These are phyloP conservation scores for Hypomesus transpacificus DNA, from an alignment of 2,113 vertebrate genomes.

Conservation along the genomic window DNA sequence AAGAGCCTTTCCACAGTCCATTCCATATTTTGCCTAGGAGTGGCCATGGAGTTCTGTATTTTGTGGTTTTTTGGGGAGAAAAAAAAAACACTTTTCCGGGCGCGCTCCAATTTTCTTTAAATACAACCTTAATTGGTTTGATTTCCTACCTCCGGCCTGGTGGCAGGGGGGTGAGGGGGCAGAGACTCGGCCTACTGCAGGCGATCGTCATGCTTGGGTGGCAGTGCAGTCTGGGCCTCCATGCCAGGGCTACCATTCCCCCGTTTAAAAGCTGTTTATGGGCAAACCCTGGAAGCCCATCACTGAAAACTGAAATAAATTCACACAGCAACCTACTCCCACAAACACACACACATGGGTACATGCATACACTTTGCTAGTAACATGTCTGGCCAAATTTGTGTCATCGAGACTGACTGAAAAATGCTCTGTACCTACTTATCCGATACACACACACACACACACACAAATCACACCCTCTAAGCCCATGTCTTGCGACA, in stretches of 20 bases:
- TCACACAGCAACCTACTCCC: conserved; percentile 10
- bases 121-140: conserved; percentile 73
- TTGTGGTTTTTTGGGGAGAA: conserved; percentile 68
- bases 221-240: conserved; percentile 51
- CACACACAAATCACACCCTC: conserved; percentile 29
- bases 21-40: conserved; percentile 39
- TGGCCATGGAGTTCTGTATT: conserved; percentile 54
- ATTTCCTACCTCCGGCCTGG: conserved; percentile 73
- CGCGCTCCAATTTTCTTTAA: conserved; percentile 73
- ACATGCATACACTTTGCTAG: conserved; percentile 2
- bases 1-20: conserved; percentile 10
- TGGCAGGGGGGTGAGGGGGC: conserved; percentile 20
- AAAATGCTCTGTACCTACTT: not conserved
- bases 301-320: conserved; percentile 49
- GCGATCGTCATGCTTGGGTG: conserved; percentile 56
- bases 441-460: conserved; percentile 19
- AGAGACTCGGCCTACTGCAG: conserved; percentile 51
- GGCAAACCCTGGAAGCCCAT: conserved; percentile 52
- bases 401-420: conserved; percentile 30
- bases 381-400: conserved; percentile 13
- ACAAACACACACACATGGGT: conserved; percentile 12
- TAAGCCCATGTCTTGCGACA: conserved; percentile 49
- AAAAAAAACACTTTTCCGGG: conserved; percentile 69
- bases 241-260: conserved; percentile 33
- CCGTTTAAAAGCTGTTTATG: conserved; percentile 62